phyloP scores from a whole-genome alignment of 2,113 vertebrate species.

The Coryphaenoides rupestris region DNA sequence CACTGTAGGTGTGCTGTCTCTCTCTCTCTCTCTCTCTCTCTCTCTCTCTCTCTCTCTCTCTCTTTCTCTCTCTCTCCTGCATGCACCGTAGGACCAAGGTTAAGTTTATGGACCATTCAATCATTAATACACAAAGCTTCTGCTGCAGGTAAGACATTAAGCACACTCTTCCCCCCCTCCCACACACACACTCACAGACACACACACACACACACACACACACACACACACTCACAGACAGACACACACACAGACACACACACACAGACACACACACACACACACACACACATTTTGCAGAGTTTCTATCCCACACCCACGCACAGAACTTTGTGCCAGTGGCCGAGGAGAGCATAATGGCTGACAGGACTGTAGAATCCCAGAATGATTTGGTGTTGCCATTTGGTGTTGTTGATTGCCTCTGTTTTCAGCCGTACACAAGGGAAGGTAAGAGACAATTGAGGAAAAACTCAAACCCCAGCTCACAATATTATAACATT shows the following conservation, averaged over 20 bases:
- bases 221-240: slow-evolving; percentile 9
- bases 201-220: neutral
- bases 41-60: too few species aligned
- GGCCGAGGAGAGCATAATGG: slow-evolving; percentile 27
- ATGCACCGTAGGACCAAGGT: slow-evolving; percentile 31
- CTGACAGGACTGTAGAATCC: slow-evolving; percentile 3
- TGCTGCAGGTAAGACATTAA: slow-evolving; percentile 63
- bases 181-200: too few species aligned
- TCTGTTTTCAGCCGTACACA: neutral
- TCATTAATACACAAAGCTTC: slow-evolving; percentile 60
- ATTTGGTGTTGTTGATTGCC: neutral
- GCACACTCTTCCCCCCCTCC: slow-evolving; percentile 42
- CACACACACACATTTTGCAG: neutral
- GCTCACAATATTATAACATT: too few species aligned
- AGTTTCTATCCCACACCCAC: slow-evolving; percentile 6
- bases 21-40: too few species aligned
- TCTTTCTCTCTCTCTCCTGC: slow-evolving; percentile 4
- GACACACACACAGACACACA: slow-evolving; percentile 10
- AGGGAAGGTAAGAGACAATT: slow-evolving; percentile 31
- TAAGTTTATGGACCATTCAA: slow-evolving; percentile 42
- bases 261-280: neutral
- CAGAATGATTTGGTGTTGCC: slow-evolving; percentile 21
- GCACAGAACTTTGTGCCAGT: neutral
- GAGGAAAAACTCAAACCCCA: too few species aligned
- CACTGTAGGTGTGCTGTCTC: neutral